These are phyloP conservation scores for Moxostoma hubbsi DNA, from an alignment of 2,797 vertebrate species.

Conservation along the genomic window DNA sequence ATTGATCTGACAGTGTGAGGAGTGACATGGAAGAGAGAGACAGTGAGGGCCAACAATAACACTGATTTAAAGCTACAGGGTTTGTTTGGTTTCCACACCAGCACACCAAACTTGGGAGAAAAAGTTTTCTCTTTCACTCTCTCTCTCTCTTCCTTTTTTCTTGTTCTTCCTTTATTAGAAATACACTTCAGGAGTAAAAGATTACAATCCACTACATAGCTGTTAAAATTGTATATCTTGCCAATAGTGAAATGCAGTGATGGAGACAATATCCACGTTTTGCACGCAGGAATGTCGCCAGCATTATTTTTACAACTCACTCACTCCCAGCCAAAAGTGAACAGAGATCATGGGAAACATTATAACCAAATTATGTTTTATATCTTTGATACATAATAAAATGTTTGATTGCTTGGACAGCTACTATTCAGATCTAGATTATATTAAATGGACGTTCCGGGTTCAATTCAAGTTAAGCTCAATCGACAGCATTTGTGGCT, in stretches of 20 bases:
- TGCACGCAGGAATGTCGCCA: constrained; percentile 67
- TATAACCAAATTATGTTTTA: background rate
- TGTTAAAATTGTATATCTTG: constrained; percentile 57
- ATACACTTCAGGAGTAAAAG: constrained; percentile 61
- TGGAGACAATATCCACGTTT: constrained; percentile 46
- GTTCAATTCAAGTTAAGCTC: too few relatives aligned
- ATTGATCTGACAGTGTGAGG: background rate
- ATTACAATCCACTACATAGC: constrained; percentile 48
- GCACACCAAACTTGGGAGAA: constrained; percentile 88
- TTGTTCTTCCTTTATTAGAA: constrained; percentile 68
- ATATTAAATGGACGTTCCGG: too few relatives aligned
- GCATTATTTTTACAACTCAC: constrained; percentile 24
- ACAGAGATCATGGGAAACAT: constrained; percentile 28
- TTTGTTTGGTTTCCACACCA: constrained; percentile 70
- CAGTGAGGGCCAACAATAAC: constrained; percentile 56
- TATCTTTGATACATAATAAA: too few relatives aligned
- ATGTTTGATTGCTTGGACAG: too few relatives aligned
- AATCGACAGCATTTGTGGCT: too few relatives aligned
- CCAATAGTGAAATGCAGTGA: constrained; percentile 66
- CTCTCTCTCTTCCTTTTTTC: constrained; percentile 30
- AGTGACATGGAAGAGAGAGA: background rate
- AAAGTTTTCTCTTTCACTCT: constrained; percentile 58
- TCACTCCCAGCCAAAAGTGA: background rate
- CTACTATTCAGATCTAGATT: too few relatives aligned
- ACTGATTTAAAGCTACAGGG: constrained; percentile 71